phyloP scores from a whole-genome alignment of 2,888 invertebrate species.

The Nemotelus nigrinus region DNA sequence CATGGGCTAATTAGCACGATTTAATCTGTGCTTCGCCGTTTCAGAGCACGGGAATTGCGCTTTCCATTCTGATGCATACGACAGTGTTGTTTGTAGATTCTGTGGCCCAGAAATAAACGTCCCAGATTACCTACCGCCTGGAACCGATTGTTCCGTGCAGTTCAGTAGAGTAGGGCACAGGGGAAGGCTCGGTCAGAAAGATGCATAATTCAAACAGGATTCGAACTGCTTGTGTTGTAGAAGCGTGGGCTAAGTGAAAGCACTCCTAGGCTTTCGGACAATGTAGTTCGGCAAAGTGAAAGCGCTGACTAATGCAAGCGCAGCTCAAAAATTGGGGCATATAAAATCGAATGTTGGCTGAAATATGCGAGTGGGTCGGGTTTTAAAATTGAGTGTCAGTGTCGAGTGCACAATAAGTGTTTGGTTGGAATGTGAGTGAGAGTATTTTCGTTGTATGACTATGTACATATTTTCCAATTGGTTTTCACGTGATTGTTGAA shows the following conservation, averaged over 20 bases:
- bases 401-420: no score
- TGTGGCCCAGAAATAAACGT: not conserved
- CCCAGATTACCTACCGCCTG: not conserved
- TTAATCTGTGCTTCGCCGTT: not conserved
- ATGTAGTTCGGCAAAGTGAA: no score
- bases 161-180: not conserved
- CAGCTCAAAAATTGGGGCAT: no score
- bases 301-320: no score
- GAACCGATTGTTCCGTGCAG: not conserved
- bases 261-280: not conserved
- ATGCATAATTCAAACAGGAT: not conserved
- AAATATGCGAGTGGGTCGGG: no score
- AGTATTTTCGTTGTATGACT: no score
- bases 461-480: no score
- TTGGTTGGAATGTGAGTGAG: no score
- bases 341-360: no score
- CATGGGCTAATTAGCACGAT: conserved; percentile 17
- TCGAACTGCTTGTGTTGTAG: not conserved
- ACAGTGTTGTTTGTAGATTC: not conserved
- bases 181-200: not conserved
- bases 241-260: not conserved
- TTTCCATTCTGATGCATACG: not conserved
- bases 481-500: no score
- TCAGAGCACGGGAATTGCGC: not conserved
- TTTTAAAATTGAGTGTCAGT: no score